These are phyloP conservation scores for Oxyteleia sp. DNA, from an alignment of 2,888 invertebrate species.

Conservation along the genomic window DNA sequence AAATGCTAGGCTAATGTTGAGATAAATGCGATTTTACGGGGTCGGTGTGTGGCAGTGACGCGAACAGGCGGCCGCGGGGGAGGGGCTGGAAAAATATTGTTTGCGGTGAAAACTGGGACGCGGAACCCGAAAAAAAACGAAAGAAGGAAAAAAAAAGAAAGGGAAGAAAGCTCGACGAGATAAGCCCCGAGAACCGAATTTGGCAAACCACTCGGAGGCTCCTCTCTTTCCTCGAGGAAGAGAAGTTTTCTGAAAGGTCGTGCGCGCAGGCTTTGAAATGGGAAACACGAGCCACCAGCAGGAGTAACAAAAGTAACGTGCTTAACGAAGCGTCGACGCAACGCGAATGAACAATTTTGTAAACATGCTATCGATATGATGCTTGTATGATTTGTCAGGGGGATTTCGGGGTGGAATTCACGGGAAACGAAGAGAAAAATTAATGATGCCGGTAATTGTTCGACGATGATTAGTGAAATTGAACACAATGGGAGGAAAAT, in stretches of 20 bases:
- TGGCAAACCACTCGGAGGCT: slow-evolving; percentile 60
- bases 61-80: slow-evolving; percentile 54
- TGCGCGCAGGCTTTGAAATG: slow-evolving; percentile 41
- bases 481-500: no score
- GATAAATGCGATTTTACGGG: slow-evolving; percentile 81
- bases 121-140: slow-evolving; percentile 67
- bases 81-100: slow-evolving; percentile 81
- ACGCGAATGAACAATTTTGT: slow-evolving; percentile 36
- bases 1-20: slow-evolving; percentile 79
- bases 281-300: slow-evolving; percentile 49
- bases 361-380: slow-evolving; percentile 8
- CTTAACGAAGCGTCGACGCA: slow-evolving; percentile 45
- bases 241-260: slow-evolving; percentile 1
- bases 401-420: no score
- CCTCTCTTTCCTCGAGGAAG: no score
- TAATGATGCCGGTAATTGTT: no score
- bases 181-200: slow-evolving; percentile 73
- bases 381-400: background rate
- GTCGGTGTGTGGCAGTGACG: slow-evolving; percentile 73
- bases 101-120: slow-evolving; percentile 80
- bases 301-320: slow-evolving; percentile 27
- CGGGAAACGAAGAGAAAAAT: slow-evolving; percentile 17
- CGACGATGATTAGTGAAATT: no score
- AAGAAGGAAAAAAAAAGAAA: no score
- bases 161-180: slow-evolving; percentile 42